phyloP scores from a whole-genome alignment of 2,888 invertebrate genomes.

The Nebria brevicollis region DNA sequence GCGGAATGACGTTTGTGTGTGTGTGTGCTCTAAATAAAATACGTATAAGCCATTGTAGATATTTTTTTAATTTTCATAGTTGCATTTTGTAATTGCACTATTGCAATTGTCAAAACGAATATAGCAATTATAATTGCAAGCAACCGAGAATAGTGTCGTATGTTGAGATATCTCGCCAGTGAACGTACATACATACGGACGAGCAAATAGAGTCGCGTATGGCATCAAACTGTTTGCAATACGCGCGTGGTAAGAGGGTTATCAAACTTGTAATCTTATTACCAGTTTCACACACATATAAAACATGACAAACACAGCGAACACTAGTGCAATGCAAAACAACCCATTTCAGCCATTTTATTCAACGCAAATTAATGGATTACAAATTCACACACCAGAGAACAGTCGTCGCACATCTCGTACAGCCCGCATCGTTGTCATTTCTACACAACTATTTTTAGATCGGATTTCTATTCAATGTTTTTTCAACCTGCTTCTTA shows the following conservation, averaged over 20 bases:
- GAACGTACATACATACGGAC: background rate
- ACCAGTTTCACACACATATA: background rate
- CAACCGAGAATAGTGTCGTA: background rate
- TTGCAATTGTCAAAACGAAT: background rate
- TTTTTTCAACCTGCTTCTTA: background rate
- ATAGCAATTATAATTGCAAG: background rate
- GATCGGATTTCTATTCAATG: background rate
- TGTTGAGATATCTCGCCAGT: background rate
- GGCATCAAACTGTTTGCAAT: background rate
- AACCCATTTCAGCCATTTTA: background rate
- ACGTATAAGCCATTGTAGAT: no score
- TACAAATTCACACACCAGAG: background rate
- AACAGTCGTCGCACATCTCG: background rate
- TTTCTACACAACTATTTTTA: background rate
- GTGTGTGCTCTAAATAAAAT: no score
- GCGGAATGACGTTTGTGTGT: no score
- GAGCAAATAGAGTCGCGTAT: background rate
- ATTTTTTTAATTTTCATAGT: no score
- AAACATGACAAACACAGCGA: background rate
- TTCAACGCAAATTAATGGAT: background rate
- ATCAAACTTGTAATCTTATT: conserved; percentile 13
- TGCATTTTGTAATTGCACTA: background rate
- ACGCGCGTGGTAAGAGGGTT: conserved; percentile 7
- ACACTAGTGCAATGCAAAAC: background rate
- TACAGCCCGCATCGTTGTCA: background rate